Conservation (phyloP, 2,113 vertebrate genomes). For the Rattus rattus region DNA sequence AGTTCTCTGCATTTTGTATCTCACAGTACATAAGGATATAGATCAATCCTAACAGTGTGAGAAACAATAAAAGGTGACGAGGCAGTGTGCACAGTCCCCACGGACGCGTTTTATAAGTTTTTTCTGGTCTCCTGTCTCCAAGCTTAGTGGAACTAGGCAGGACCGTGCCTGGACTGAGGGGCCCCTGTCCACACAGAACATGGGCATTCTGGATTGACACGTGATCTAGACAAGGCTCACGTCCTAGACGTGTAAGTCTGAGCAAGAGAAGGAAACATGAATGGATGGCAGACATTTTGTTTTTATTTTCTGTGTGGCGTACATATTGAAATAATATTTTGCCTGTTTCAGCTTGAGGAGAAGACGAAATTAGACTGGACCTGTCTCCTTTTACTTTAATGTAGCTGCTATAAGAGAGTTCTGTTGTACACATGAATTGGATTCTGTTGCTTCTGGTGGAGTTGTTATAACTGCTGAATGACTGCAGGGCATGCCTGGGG, state of each 20-base stretch:
- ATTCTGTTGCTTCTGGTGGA: background rate
- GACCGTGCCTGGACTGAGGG: rapidly evolving
- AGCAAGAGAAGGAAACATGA: background rate
- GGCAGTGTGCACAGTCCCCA: background rate
- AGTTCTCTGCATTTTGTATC: background rate
- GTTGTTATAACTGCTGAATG: too few relatives aligned
- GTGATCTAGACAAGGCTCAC: rapidly evolving
- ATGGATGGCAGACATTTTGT: background rate
- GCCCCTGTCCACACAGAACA: rapidly evolving
- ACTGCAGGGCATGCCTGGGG: rapidly evolving
- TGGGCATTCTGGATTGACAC: background rate
- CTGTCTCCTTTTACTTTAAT: background rate
- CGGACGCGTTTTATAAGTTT: background rate
- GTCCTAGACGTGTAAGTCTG: background rate
- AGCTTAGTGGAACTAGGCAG: background rate
- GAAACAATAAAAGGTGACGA: background rate
- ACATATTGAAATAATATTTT: background rate
- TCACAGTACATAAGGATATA: background rate
- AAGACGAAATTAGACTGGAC: background rate
- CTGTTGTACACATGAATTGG: rapidly evolving
- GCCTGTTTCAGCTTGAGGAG: background rate
- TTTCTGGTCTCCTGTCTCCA: background rate
- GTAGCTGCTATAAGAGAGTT: background rate
- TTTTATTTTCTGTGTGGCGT: background rate
- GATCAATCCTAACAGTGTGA: background rate